Base-by-base conservation (phyloP, 2,888 invertebrate species). In the Limnephilus marmoratus region DNA sequence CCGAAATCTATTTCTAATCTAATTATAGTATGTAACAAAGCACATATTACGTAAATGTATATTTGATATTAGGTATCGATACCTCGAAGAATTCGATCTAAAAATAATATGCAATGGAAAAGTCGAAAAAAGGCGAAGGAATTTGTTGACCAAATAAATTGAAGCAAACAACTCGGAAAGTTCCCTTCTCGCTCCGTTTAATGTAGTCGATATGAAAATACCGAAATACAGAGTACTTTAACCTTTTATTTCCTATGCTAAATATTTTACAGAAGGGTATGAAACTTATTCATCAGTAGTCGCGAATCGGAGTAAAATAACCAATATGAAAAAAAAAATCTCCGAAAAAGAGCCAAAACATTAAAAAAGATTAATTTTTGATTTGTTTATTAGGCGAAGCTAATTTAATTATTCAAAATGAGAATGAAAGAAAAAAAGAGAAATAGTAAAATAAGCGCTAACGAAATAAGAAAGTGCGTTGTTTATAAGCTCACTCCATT, bases 71-170 rank as follows among this genome's bases (percentile, higher is more conserved):
- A 53, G 18, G 4, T 4, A 18, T 1, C 53, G 53, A 68, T 68
- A 68, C 24, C 68, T 68, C 24, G 24, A 68, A 68, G 7, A 68
- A 68, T 24, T n/a, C 68, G 24, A 7, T 68, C n/a, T 68, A 68
- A 68, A 68, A 68, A 68, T 68, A 68, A 68, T 68, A 68, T 9
- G 24, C 68, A 68, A 9, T 18, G 24, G n/a, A 68, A 68, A 68
- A 68, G 68, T 68, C 68, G 68, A 68, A 68, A n/a, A 68, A 68
- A 68, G 9, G 37, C 34, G 24, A 83, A 37, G 18, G n/a, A 83
- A 83, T 83, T 83, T 83, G 37, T 34, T 83, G 24, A 83, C 31
- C 83, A 83, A 83, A 83, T 83, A 37, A 83, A 37, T 83, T 83
- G 37, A 83, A 83, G 83, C 37, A 37, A 31, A 37, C 34, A 34